These are phyloP conservation scores for Drosophila neotestacea DNA, from an alignment of 2,888 invertebrate species.

Conservation along the genomic window DNA sequence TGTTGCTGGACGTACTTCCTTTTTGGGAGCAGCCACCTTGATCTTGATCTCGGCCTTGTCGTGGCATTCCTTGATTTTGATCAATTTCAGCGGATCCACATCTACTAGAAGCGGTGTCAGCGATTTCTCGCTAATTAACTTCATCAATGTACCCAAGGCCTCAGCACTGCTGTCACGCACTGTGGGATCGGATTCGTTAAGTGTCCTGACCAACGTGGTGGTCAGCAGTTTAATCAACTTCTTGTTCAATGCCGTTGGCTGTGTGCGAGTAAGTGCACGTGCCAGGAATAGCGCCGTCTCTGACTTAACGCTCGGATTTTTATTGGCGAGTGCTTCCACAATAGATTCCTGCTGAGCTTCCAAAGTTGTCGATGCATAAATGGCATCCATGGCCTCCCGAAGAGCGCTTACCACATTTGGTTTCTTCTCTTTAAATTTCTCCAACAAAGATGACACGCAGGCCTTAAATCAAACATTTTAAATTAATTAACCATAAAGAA, in stretches of 20 bases:
- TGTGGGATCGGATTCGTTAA: slow-evolving; percentile 90
- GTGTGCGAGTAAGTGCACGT: slow-evolving; percentile 92
- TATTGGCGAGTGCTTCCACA: slow-evolving; percentile 93
- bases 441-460: slow-evolving; percentile 92
- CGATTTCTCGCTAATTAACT: slow-evolving; percentile 96
- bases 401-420: slow-evolving; percentile 94
- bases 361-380: slow-evolving; percentile 92
- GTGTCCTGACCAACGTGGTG: slow-evolving; percentile 90
- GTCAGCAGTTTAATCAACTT: slow-evolving; percentile 94
- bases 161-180: slow-evolving; percentile 97
- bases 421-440: slow-evolving; percentile 99
- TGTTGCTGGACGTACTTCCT: slow-evolving; percentile 84
- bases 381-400: slow-evolving; percentile 95
- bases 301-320: slow-evolving; percentile 95
- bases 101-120: slow-evolving; percentile 94
- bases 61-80: slow-evolving; percentile 96
- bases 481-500: neutral
- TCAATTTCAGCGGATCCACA: slow-evolving; percentile 95
- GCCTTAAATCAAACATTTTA: slow-evolving; percentile 82
- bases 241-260: slow-evolving; percentile 93
- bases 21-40: slow-evolving; percentile 89
- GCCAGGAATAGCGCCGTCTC: slow-evolving; percentile 94
- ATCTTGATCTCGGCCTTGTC: slow-evolving; percentile 96
- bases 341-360: slow-evolving; percentile 95
- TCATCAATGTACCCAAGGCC: slow-evolving; percentile 97